Evolutionary conservation across 35 echinoderm and acorn worm species (phyloP).

Genomic region (Nesometra sesokonis): DNA sequence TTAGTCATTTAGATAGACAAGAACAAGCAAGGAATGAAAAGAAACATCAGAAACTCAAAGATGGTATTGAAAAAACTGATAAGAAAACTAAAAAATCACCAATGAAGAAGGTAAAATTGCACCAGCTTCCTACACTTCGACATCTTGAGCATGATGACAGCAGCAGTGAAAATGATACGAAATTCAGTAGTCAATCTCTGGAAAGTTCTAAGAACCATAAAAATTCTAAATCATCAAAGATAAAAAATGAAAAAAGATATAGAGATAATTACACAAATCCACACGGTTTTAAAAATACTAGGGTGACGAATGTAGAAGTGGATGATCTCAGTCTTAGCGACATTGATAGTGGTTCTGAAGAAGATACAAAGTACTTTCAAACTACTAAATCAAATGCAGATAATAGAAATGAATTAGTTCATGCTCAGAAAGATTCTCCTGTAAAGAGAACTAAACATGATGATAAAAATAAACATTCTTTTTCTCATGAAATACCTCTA

Average conservation of each 20-base stretch:
- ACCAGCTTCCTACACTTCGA: background rate
- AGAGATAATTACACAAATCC: too few relatives aligned
- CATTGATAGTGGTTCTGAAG: background rate
- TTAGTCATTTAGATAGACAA: background rate
- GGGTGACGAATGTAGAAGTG: background rate
- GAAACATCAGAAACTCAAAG: background rate
- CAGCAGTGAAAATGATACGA: background rate
- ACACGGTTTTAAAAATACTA: too few relatives aligned
- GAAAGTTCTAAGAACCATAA: background rate
- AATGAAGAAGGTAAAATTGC: background rate
- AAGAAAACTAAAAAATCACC: background rate
- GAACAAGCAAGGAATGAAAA: background rate
- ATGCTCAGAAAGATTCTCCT: background rate
- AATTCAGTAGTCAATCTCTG: background rate
- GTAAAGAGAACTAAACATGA: background rate
- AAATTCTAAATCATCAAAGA: too few relatives aligned
- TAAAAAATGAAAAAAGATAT: background rate
- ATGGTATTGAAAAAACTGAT: background rate
- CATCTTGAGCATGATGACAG: background rate
- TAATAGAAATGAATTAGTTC: background rate
- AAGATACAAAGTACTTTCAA: background rate
- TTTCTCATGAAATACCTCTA: too few relatives aligned
- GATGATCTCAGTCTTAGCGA: background rate
- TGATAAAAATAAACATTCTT: background rate
- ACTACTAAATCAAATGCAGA: background rate